Evolutionary conservation across 2,113 vertebrate genomes (phyloP), one percentile per base, ranked within the genome.

Genomic region (Chloebia gouldiae): DNA sequence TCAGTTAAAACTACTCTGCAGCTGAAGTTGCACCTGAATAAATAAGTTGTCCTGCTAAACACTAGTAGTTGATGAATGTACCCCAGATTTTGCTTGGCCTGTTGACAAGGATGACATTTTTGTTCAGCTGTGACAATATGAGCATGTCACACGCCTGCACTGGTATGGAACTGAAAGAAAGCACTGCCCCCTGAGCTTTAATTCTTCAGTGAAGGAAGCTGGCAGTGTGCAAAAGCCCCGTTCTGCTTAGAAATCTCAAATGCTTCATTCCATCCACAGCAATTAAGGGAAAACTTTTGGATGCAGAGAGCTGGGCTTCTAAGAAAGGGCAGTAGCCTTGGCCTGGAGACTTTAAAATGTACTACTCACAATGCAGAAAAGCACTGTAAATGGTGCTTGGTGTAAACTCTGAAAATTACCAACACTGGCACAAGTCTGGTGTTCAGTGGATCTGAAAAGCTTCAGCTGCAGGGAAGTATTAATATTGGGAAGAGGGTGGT

Each of bases 171-270:
- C 53, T 65, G 81, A 80, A 91, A 70, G 45, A 16, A 92, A 88
- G 42, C 7, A n/a, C 76, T 84, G 42, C 69, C 12, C 69, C 63
- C 37, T n/a, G 61, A 86, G 82, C 77, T 92, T 86, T 42, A 37
- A 4, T 81, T 81, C 63, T 76, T 75, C 63, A 81, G 33, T 42
- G 31, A 63, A 75, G 37, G 63, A 81, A 57, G 77, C 65, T 93
- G 94, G 75, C 70, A 88, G 54, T 10, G 24, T 81, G 75, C 60
- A 80, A 69, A 93, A 73, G 64, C 47, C 47, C 30, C 0, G 0
- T 80, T 73, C 71, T 94, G 71, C 88, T 94, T 80, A 77, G 85
- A 75, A 83, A 78, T 81, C 71, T 88, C 87, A 81, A 80, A 81
- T 86, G 68, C 56, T 82, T 85, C 20, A 4, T 78, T 82, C 71